These are phyloP conservation scores for Hyla sarda DNA, from an alignment of 2,113 vertebrate genomes.

Conservation along the genomic window DNA sequence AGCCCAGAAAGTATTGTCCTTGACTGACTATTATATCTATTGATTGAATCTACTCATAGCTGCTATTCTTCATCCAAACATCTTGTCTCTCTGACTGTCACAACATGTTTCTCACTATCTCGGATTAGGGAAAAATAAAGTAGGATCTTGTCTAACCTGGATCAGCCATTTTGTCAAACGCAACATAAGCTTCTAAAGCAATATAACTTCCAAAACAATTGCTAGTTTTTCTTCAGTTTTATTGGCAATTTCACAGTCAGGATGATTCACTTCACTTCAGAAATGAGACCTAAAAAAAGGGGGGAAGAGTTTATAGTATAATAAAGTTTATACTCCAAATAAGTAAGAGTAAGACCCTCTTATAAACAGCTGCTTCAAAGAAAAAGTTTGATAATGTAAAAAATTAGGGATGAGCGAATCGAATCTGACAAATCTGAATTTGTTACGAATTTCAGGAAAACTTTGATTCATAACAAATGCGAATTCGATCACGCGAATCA, in stretches of 20 bases:
- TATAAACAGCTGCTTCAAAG: too few relatives aligned
- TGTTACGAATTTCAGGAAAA: too few relatives aligned
- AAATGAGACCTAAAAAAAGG: neutral
- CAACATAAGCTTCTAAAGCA: neutral
- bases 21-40: conserved; percentile 43
- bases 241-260: conserved; percentile 1
- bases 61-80: conserved; percentile 49
- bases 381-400: too few relatives aligned
- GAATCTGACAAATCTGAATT: too few relatives aligned
- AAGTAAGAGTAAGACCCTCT: too few relatives aligned
- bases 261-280: neutral
- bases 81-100: conserved; percentile 31
- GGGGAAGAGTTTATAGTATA: too few relatives aligned
- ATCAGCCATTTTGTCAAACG: neutral
- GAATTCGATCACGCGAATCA: too few relatives aligned
- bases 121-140: conserved; percentile 34
- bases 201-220: conserved; percentile 8
- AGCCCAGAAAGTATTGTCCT: conserved; percentile 50
- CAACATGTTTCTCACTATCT: conserved; percentile 36
- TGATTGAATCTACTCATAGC: conserved; percentile 45
- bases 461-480: too few relatives aligned
- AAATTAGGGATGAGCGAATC: too few relatives aligned
- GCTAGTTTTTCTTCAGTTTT: neutral
- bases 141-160: conserved; percentile 1
- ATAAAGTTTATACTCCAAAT: too few relatives aligned